phyloP scores from a whole-genome alignment of 2,113 vertebrate genomes.

The Gambusia affinis region DNA sequence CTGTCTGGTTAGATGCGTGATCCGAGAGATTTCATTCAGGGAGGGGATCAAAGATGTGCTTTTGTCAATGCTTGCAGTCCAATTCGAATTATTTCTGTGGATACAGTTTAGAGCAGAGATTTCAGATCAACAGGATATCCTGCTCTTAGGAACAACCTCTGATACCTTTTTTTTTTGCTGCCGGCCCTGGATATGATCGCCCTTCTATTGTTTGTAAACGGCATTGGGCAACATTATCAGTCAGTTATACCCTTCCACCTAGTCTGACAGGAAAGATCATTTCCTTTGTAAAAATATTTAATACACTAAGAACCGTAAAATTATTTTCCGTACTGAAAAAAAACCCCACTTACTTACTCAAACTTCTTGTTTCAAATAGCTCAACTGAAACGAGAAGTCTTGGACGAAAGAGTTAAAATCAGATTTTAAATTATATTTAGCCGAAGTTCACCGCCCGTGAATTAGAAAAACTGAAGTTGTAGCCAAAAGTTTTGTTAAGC shows the following conservation, averaged over 20 bases:
- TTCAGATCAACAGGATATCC: slow-evolving; percentile 48
- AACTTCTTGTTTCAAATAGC: neutral
- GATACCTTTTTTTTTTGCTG: slow-evolving; percentile 28
- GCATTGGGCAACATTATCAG: slow-evolving; percentile 14
- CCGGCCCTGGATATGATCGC: slow-evolving; percentile 20
- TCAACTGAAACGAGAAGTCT: slow-evolving; percentile 15
- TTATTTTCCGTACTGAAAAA: neutral
- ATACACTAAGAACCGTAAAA: slow-evolving; percentile 4
- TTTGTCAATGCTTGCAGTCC: slow-evolving; percentile 58
- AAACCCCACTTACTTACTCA: neutral
- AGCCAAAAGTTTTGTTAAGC: neutral
- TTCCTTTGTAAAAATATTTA: slow-evolving; percentile 45
- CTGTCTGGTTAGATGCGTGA: slow-evolving; percentile 53
- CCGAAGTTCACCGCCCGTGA: neutral
- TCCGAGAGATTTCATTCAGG: slow-evolving; percentile 47
- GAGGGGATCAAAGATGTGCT: slow-evolving; percentile 54
- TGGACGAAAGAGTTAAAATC: neutral
- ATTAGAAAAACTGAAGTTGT: slow-evolving; percentile 1
- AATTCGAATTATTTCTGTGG: slow-evolving; percentile 29
- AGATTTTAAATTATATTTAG: neutral
- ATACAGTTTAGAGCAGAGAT: neutral
- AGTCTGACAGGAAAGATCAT: slow-evolving; percentile 41
- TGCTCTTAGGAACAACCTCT: slow-evolving; percentile 45
- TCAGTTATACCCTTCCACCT: slow-evolving; percentile 33
- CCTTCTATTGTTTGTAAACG: slow-evolving; percentile 20